Conservation (phyloP, 2,888 invertebrate genomes). For the Platycheirus albimanus region DNA sequence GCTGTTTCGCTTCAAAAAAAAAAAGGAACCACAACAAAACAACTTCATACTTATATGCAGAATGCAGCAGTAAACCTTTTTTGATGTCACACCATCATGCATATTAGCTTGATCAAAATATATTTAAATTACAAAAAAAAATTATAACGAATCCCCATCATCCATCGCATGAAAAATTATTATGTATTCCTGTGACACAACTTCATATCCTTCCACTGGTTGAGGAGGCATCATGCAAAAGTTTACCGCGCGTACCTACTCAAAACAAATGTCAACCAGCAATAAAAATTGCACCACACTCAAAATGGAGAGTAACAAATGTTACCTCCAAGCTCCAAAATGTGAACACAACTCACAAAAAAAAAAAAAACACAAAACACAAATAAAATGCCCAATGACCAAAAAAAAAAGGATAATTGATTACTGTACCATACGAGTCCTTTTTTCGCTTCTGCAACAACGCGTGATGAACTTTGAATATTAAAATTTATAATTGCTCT, state of each 20-base stretch:
- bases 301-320: slow-evolving; percentile 68
- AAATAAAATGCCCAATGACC: slow-evolving; percentile 56
- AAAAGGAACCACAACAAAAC: slow-evolving; percentile 63
- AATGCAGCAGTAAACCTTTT: slow-evolving; percentile 64
- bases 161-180: slow-evolving; percentile 71
- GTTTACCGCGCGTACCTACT: slow-evolving; percentile 3
- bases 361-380: slow-evolving; percentile 7
- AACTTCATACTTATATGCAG: slow-evolving; percentile 67
- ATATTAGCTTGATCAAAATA: slow-evolving; percentile 62
- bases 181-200: slow-evolving; percentile 72
- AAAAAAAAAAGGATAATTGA: slow-evolving; percentile 72
- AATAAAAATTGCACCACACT: slow-evolving; percentile 71
- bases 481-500: slow-evolving; percentile 74
- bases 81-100: slow-evolving; percentile 62
- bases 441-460: slow-evolving; percentile 68
- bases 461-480: slow-evolving; percentile 74
- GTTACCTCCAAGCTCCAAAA: slow-evolving; percentile 46
- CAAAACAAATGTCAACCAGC: slow-evolving; percentile 73
- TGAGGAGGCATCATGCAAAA: neutral
- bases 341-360: slow-evolving; percentile 16
- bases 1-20: no score
- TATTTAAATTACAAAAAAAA: slow-evolving; percentile 44
- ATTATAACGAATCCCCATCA: slow-evolving; percentile 32
- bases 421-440: slow-evolving; percentile 72
- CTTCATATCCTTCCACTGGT: slow-evolving; percentile 8